Evolutionary conservation across 2,797 vertebrate species (phyloP).

Genomic region (Lagodon rhomboides): DNA sequence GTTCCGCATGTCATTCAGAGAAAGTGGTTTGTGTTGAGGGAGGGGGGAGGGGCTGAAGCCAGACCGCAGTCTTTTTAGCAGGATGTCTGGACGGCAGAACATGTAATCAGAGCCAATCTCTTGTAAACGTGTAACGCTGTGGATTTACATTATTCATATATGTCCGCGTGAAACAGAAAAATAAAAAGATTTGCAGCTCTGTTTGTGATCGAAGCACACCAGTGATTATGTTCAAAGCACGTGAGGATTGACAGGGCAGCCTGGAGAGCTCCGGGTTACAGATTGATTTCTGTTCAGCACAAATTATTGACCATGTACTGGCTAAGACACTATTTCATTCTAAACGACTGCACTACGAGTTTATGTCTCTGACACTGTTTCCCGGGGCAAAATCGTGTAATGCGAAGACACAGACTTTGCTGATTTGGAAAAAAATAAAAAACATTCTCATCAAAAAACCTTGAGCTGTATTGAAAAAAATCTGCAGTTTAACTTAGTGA

Average conservation of each 20-base stretch:
- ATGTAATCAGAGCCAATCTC: conserved; percentile 38
- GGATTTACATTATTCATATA: conserved; percentile 51
- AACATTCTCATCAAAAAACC: not conserved
- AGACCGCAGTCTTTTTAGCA: conserved; percentile 15
- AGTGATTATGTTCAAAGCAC: conserved; percentile 33
- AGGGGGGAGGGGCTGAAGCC: not conserved
- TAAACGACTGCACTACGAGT: not conserved
- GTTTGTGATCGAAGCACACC: conserved; percentile 21
- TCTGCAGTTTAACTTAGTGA: not conserved
- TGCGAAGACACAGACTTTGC: not conserved
- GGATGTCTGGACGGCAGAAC: conserved; percentile 7
- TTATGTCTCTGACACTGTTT: not conserved
- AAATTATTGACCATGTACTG: conserved; percentile 38
- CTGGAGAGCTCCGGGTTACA: conserved; percentile 17
- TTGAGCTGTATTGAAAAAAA: not conserved
- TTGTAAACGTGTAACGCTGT: conserved; percentile 31
- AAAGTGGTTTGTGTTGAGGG: conserved; percentile 35
- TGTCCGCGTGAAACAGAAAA: conserved; percentile 38
- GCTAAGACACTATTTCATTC: conserved; percentile 7
- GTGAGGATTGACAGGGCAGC: conserved; percentile 29
- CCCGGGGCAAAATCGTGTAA: not conserved
- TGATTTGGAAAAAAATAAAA: not conserved
- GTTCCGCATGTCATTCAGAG: conserved; percentile 43
- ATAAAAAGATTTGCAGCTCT: conserved; percentile 33
- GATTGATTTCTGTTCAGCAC: conserved; percentile 38